Evolutionary conservation across 2,888 invertebrate genomes (phyloP).

Genomic region (Drosophila picticornis): DNA sequence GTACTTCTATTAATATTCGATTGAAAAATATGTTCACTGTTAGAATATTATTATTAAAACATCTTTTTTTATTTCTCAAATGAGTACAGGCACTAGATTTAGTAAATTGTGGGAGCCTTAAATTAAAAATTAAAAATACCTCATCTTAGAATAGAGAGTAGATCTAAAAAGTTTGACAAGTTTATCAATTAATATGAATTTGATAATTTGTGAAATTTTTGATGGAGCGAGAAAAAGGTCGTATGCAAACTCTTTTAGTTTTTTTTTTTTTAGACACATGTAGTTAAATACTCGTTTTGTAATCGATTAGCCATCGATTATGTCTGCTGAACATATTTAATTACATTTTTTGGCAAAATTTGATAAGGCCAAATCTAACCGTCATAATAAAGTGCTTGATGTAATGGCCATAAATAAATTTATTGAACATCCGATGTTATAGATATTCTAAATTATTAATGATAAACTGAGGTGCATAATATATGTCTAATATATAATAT

Average conservation of each 20-base stretch:
- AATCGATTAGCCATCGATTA: conserved; percentile 15
- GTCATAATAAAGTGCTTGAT: conserved; percentile 37
- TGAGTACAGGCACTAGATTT: neutral
- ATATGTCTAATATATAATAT: neutral
- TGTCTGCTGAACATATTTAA: conserved; percentile 27
- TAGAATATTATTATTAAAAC: neutral
- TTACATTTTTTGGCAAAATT: conserved; percentile 37
- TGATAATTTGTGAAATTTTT: neutral
- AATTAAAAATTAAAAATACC: neutral
- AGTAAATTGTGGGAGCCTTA: neutral
- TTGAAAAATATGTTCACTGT: neutral
- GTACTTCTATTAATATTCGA: neutral
- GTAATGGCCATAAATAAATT: conserved; percentile 20
- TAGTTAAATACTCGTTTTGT: neutral
- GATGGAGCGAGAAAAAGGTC: neutral
- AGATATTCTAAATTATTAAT: neutral
- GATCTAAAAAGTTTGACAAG: neutral
- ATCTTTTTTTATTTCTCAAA: neutral
- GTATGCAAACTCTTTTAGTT: neutral
- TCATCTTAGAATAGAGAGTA: neutral
- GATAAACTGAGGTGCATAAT: neutral
- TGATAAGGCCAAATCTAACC: conserved; percentile 21
- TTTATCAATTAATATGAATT: neutral
- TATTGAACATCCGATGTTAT: neutral
- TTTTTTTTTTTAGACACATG: neutral